These are phyloP conservation scores for Dicranocentrus wangi DNA, from an alignment of 2,888 invertebrate genomes.

Conservation along the genomic window DNA sequence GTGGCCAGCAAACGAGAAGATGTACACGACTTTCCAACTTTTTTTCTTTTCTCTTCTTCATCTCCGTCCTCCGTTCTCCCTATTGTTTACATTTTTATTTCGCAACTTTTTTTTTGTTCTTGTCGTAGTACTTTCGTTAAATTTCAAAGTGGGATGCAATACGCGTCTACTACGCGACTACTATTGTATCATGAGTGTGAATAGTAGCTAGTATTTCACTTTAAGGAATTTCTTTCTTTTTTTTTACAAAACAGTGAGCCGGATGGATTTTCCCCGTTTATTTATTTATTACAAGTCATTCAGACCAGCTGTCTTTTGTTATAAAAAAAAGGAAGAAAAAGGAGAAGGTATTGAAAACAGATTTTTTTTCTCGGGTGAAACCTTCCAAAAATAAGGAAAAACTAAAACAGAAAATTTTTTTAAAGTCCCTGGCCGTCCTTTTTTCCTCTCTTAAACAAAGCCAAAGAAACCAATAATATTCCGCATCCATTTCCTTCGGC, in stretches of 20 bases:
- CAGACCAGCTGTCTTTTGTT: neutral
- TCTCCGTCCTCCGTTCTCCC: neutral
- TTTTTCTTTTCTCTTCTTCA: neutral
- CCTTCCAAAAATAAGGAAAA: neutral
- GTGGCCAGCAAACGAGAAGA: conserved; percentile 35
- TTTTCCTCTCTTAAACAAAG: too few relatives aligned
- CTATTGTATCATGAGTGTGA: too few relatives aligned
- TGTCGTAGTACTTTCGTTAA: too few relatives aligned
- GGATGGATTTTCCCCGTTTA: too few relatives aligned
- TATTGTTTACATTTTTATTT: too few relatives aligned
- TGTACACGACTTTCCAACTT: neutral
- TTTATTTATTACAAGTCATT: neutral
- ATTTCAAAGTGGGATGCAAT: neutral
- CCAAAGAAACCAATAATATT: too few relatives aligned
- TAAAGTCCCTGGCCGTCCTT: too few relatives aligned
- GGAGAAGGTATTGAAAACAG: conserved; percentile 4
- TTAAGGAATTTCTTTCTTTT: too few relatives aligned
- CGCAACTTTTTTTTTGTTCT: too few relatives aligned
- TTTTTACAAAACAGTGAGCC: too few relatives aligned
- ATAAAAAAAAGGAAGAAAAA: neutral
- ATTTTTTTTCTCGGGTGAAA: neutral
- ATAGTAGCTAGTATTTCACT: too few relatives aligned
- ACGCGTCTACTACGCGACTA: neutral
- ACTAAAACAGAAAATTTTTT: neutral
- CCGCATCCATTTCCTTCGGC: too few relatives aligned